Evolutionary conservation across 2,797 vertebrate genomes (phyloP), one percentile per base, ranked within the genome.

Genomic region (Glyptemys insculpta): DNA sequence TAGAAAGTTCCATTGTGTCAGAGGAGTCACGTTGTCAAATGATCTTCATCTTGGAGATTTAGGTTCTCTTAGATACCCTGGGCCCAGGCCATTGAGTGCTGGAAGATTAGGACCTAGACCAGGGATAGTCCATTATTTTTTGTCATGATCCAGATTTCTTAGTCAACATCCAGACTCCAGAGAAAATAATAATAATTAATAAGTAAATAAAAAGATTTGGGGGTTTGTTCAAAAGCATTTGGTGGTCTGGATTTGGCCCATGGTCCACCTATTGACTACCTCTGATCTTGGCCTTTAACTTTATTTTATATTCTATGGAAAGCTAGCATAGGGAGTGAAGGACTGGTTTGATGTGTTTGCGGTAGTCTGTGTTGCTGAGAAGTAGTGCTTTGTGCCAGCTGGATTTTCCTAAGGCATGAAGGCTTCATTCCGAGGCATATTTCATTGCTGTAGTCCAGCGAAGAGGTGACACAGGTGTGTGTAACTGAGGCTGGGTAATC

Each of bases 331-430:
- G 34, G 68, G 37, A 41, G 78, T 34, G 15, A 50, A 76, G 44
- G 57, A 68, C 53, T 37, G 16, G 14, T 72, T 6, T 44, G 14
- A 12, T 68, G 2, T 12, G 11, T 6, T 57, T 44, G 52, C 1
- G 5, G 1, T 47, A 53, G 16, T n/a, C 27, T 21, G 14, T 47
- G 65, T 37, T 59, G 52, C 47, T 27, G 57, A 92, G 79, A 23
- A 3, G 34, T 74, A 0, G 0, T 49, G 5, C 0, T 0, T 31
- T 83, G 4, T n/a, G 16, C 68, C 81, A 15, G 52, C 16, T 50
- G 72, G 50, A 1, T 37, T 10, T 83, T 50, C 25, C 79, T 49
- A 27, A 79, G 41, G 78, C 53, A 34, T n/a, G 12, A 2, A 23
- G 79, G 37, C 25, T 89, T 84, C 0, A 0, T 68, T 52, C 41